A percentile compares a stretch with the other conserved stretches of the same genome.
These are phyloP conservation scores for Illadopsis cleaveri DNA, from an alignment of 2,113 vertebrate genomes.

Conservation along the genomic window DNA sequence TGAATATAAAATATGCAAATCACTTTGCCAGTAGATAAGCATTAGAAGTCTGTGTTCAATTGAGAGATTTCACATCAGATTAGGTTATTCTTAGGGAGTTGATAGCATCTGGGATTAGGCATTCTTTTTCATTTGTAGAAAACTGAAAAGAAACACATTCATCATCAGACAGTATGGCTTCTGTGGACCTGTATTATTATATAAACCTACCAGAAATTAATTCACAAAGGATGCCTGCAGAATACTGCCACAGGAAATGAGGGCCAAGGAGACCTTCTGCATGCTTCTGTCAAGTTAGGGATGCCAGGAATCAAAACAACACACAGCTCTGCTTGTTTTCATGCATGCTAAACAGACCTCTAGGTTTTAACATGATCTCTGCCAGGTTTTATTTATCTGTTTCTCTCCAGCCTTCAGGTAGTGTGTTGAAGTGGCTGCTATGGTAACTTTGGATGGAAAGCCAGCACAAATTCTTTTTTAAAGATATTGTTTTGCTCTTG, in stretches of 20 bases:
- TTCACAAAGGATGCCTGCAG: constrained; percentile 39
- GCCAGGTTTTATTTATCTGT: neutral
- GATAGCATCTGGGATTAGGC: constrained; percentile 31
- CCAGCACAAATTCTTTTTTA: neutral
- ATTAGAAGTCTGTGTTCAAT: neutral
- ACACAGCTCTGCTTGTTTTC: neutral
- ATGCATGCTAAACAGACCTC: neutral
- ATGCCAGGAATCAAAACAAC: neutral
- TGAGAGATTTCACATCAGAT: neutral
- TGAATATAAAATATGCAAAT: neutral
- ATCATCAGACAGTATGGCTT: constrained; percentile 4
- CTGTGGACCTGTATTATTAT: constrained; percentile 42
- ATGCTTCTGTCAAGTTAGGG: neutral
- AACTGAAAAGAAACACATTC: constrained; percentile 31
- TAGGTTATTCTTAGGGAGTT: constrained; percentile 1
- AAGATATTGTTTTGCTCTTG: neutral
- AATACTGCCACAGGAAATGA: constrained; percentile 6
- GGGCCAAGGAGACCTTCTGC: neutral
- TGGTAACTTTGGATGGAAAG: neutral
- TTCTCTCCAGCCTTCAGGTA: neutral
- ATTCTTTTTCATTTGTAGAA: constrained; percentile 35
- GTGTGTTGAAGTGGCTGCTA: neutral
- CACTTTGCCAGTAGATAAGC: constrained; percentile 8
- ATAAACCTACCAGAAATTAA: constrained; percentile 63
- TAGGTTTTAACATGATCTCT: neutral